Percentiles rank a stretch among this genome's conserved stretches.
Evolutionary conservation across 2,113 vertebrate genomes (phyloP).

Genomic region (Mola mola): DNA sequence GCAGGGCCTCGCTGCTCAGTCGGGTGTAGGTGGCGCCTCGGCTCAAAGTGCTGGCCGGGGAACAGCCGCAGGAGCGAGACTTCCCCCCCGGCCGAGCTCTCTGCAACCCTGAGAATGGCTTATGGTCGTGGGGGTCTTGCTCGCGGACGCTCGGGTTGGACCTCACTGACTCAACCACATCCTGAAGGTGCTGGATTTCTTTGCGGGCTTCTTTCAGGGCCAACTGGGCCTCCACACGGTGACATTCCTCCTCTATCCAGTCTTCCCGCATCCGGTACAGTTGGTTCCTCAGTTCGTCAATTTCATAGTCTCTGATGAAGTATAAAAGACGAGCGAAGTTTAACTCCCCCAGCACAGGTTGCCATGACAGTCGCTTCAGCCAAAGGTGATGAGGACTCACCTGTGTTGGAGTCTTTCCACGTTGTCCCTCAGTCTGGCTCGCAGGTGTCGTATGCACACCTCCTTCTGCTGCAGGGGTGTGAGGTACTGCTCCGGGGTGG

Average conservation of each 20-base stretch:
- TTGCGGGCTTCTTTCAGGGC: slow-evolving; percentile 94
- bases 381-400: slow-evolving; percentile 68
- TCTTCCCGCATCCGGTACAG: slow-evolving; percentile 97
- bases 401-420: slow-evolving; percentile 94
- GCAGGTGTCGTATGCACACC: slow-evolving; percentile 95
- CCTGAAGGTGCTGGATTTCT: slow-evolving; percentile 95
- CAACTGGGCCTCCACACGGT: slow-evolving; percentile 95
- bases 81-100: slow-evolving; percentile 68
- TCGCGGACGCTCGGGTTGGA: slow-evolving; percentile 85
- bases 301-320: slow-evolving; percentile 87
- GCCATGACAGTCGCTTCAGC: neutral
- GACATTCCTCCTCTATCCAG: slow-evolving; percentile 98
- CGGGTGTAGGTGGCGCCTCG: slow-evolving; percentile 89
- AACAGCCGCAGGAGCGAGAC: slow-evolving; percentile 89
- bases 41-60: slow-evolving; percentile 90
- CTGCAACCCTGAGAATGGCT: slow-evolving; percentile 86
- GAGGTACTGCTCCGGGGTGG: slow-evolving; percentile 95
- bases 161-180: slow-evolving; percentile 90
- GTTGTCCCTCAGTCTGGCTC: slow-evolving; percentile 90
- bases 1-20: slow-evolving; percentile 86
- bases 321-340: neutral
- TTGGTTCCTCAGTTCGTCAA: slow-evolving; percentile 91
- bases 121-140: slow-evolving; percentile 87
- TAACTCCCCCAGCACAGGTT: too few relatives aligned
- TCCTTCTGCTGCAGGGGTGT: slow-evolving; percentile 99